Base-by-base conservation (phyloP, 2,113 vertebrate species). In the Tauraco erythrolophus region DNA sequence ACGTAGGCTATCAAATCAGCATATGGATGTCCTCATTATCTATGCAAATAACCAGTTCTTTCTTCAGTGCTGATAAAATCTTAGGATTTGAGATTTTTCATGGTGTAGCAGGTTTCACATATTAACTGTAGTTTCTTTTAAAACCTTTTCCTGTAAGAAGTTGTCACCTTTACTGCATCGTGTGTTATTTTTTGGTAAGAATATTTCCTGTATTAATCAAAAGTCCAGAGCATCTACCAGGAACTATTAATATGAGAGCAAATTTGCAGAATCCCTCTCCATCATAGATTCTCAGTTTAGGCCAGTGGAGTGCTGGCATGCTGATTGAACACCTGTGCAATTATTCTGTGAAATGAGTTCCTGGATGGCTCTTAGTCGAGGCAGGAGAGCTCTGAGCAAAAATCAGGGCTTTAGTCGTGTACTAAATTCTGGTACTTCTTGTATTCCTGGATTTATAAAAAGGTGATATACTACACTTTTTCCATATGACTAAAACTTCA, bases 281-380 rank as follows among this genome's bases (percentile, higher is more conserved):
- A 86, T 80, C 43, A 14, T 0, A 88, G 43, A 66, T 51, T 88
- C 51, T 88, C 48, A 62, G 33, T 80, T 86, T 43, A 84, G 60
- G 39, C 27, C 33, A 75, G 30, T 37, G 33, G 10, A 92, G 16
- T 1, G 0, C 54, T 88, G 53, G 46, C 18, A 41, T 43, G 19
- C 41, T 88, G 48, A 61, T 92, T 46, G 96, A 74, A 80, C 1
- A 4, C 28, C n/a, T 57, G 12, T 60, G 60, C 46, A 93, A 83
- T 94, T 94, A 80, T 76, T 92, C 84, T 87, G 60, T 92, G 68
- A 81, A 94, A 95, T 81, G 35, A 53, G 21, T 41, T 91, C 85
- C 43, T 93, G 33, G 19, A 24, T 84, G 24, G 11, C 33, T 74
- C 46, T 85, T 56, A 84, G 43, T 72, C 2, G 13, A 96, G 39